Conservation (phyloP, 2,113 vertebrate species). For the Elanoides forficatus region DNA sequence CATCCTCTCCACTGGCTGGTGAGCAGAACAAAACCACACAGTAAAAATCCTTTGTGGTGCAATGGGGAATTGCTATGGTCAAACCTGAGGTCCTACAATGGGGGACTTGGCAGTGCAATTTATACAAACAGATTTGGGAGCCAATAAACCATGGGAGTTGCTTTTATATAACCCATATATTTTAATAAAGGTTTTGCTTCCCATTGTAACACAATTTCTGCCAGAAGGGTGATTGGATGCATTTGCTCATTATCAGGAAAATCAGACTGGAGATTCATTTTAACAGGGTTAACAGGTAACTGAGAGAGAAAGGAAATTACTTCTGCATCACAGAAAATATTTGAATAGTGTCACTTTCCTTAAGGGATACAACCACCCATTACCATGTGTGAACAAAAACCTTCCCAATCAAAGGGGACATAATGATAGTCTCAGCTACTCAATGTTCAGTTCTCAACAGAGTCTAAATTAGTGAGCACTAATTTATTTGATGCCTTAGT, state of each 20-base stretch:
- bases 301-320: conserved; percentile 48
- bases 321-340: conserved; percentile 23
- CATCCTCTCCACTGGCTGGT: neutral
- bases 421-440: conserved; percentile 29
- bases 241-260: conserved; percentile 42
- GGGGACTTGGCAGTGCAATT: neutral
- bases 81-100: neutral
- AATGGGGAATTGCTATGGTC: neutral
- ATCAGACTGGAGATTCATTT: conserved; percentile 7
- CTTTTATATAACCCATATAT: neutral
- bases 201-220: neutral
- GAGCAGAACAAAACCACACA: neutral
- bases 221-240: neutral
- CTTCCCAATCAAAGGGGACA: neutral
- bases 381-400: neutral
- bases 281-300: conserved; percentile 24
- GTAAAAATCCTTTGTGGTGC: neutral
- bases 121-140: neutral
- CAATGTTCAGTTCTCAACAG: neutral
- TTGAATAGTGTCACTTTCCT: neutral
- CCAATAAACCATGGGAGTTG: neutral
- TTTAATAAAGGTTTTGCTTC: conserved; percentile 15
- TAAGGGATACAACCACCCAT: neutral
- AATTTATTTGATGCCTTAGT: conserved; percentile 28
- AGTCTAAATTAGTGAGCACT: neutral